Evolutionary conservation across 2,888 invertebrate genomes (phyloP).

Genomic region (Hemicrepidius hirtus): DNA sequence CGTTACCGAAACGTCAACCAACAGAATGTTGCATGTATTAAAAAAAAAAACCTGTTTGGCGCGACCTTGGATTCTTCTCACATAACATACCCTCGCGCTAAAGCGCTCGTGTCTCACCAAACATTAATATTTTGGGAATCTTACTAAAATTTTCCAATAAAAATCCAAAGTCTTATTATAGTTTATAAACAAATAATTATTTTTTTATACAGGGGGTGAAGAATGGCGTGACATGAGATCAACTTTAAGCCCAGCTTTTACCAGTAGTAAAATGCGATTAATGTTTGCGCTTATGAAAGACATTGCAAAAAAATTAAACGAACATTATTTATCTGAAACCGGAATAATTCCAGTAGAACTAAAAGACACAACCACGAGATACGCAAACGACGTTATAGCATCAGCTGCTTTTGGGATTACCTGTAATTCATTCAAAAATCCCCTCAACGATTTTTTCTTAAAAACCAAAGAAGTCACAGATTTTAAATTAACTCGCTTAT

Average conservation of each 20-base stretch:
- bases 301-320: constrained; percentile 56
- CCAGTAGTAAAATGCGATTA: constrained; percentile 67
- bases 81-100: too few species aligned
- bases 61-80: too few species aligned
- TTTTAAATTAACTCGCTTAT: constrained; percentile 63
- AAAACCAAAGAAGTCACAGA: constrained; percentile 72
- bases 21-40: too few species aligned
- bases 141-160: too few species aligned
- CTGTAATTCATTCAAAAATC: constrained; percentile 74
- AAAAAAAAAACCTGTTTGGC: too few species aligned
- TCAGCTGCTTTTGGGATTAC: constrained; percentile 74
- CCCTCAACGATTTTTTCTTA: constrained; percentile 74
- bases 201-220: neutral
- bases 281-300: constrained; percentile 63
- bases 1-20: too few species aligned
- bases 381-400: constrained; percentile 75
- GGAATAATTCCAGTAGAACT: constrained; percentile 65
- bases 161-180: too few species aligned
- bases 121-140: too few species aligned
- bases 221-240: constrained; percentile 68
- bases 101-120: too few species aligned
- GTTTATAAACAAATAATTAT: too few species aligned
- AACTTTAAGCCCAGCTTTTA: constrained; percentile 68
- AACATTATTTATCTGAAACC: constrained; percentile 57
- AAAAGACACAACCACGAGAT: constrained; percentile 72